These are phyloP conservation scores for Monoplex corrugatus DNA, from an alignment of 2,888 invertebrate species.

Conservation along the genomic window DNA sequence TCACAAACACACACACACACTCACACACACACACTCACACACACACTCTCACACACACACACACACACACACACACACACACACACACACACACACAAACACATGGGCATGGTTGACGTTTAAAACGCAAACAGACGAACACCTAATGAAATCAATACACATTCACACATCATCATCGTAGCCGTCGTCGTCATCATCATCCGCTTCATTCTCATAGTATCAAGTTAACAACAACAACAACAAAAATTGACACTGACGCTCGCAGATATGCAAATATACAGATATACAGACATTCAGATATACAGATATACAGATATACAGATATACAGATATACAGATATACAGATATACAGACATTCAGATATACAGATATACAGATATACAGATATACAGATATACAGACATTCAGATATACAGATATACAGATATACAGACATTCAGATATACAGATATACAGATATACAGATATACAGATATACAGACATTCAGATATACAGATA, in stretches of 20 bases:
- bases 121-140: not conserved
- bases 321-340: not conserved
- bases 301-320: not conserved
- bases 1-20: not conserved
- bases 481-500: not conserved
- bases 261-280: not conserved
- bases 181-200: no score
- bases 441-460: not conserved
- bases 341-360: not conserved
- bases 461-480: not conserved
- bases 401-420: not conserved
- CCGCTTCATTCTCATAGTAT: no score
- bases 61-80: constrained; percentile 29
- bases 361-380: not conserved
- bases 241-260: no score
- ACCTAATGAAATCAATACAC: no score
- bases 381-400: not conserved
- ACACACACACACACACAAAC: not conserved
- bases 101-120: no score
- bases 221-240: no score
- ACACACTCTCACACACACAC: constrained; percentile 24
- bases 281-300: not conserved
- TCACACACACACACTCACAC: constrained; percentile 3
- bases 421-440: not conserved
- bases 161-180: no score